Base-by-base conservation (phyloP, 2,113 vertebrate genomes). In the Rattus rattus region DNA sequence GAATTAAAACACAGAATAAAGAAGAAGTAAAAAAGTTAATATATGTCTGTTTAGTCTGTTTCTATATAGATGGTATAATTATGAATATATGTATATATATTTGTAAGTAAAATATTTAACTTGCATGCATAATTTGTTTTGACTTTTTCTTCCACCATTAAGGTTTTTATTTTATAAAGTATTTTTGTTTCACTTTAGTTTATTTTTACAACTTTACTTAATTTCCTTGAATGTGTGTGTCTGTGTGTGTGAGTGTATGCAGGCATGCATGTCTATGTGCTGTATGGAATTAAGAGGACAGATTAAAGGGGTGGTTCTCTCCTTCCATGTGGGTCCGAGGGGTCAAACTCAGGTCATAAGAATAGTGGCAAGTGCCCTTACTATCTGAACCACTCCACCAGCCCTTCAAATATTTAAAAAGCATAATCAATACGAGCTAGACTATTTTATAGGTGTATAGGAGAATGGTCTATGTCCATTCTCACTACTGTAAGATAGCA, bases 1-100 rank as follows among this genome's bases (percentile, higher is more conserved):
- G 92, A 92, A 56, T 84, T 70, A 49, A 16, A 92, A 94, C 87
- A 85, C 1, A 88, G 39, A 91, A 80, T 90, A 47, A 90, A 95
- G 36, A 86, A 54, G 69, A 73, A 63, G 61, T 63, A 80, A 75
- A 59, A 72, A 36, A 59, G 5, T 4, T 49, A 61, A n/a, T 76
- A 8, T 87, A 4, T n/a, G 14, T 79, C 67, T 33, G 39, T 76
- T 52, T 26, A 77, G 7, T 9, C 28, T 76, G 69, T 86, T 67
- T 39, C 54, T 93, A 65, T 47, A 19, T 56, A 86, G 80, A 22
- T 4, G 33, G 4, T 75, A 4, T 28, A 76, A 88, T 80, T 88
- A 77, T 90, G 22, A 70, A 83, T 61, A 54, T 36, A 77, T 70
- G 43, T 47, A 13, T 79, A 43, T 43, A 43, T 43, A 30, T 84